Evolutionary conservation across 2,888 invertebrate genomes (phyloP), one percentile per base, ranked within the genome.

Genomic region (Hetaerina titia): DNA sequence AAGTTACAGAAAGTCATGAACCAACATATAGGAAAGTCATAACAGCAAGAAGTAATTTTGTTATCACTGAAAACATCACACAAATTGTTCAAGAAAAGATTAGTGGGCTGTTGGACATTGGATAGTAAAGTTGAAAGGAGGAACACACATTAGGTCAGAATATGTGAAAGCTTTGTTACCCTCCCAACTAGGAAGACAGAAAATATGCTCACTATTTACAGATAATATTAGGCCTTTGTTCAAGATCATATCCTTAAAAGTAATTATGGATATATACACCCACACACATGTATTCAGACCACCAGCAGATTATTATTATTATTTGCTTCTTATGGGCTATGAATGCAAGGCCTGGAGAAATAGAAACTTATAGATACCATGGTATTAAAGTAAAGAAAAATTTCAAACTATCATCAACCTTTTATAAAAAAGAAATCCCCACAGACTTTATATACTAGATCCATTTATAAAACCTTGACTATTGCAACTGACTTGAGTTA

Each of bases 151-250:
- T 89, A 56, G 89, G 58, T 57, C 89, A 89, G 58, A 58, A 81
- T 81, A 81, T 57, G 89, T 56, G 58, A 89, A 22, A 74, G 69
- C 69, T 69, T 69, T 74, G 69, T 69, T 69, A 92, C 92, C 74
- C 69, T 92, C 69, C 81, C 69, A 45, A 92, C 92, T 69, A 92
- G 92, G 92, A 92, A 92, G 92, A 92, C 92, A 92, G 92, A 92
- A 92, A 92, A 92, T 92, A 89, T 89, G 89, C 89, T 58, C 89
- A 92, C 92, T 92, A 92, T 92, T 92, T 92, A 92, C 92, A 92
- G 69, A 92, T 45, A 69, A 92, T 74, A 92, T 92, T 92, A 92
- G 92, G 92, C 92, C 92, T 69, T 92, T 81, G 81, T 92, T 92
- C 69, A 92, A 69, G 92, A 92, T 92, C 57, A 92, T 69, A 74